These are phyloP conservation scores for Serinus canaria DNA, from an alignment of 2,113 vertebrate genomes.

Conservation along the genomic window DNA sequence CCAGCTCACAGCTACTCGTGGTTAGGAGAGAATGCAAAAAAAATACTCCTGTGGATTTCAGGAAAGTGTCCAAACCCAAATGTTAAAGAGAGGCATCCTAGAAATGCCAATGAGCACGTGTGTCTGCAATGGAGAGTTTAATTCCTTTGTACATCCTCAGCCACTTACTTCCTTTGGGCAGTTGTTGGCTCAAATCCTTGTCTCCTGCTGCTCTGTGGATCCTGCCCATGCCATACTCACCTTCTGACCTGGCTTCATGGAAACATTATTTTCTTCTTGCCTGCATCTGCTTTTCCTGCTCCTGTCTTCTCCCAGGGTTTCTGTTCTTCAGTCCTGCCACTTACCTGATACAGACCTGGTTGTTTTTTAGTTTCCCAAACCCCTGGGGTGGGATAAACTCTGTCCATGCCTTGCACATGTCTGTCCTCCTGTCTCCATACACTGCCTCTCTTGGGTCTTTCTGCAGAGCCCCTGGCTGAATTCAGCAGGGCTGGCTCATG, in stretches of 20 bases:
- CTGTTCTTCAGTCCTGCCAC: neutral
- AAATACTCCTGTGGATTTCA: neutral
- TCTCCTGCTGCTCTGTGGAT: neutral
- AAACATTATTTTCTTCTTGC: neutral
- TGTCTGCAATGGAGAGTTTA: neutral
- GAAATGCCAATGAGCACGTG: neutral
- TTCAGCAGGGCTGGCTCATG: neutral
- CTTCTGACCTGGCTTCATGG: neutral
- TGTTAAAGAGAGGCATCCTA: neutral
- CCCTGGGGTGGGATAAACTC: rapidly evolving
- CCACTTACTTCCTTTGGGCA: neutral
- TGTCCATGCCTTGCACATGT: neutral
- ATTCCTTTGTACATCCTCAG: neutral
- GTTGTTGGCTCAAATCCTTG: neutral
- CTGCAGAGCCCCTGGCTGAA: neutral
- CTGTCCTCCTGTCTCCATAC: neutral
- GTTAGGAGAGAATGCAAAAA: neutral
- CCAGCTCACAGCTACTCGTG: rapidly evolving
- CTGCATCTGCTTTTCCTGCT: neutral
- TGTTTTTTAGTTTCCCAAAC: neutral
- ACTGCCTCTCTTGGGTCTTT: too few species aligned
- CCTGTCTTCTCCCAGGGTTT: neutral
- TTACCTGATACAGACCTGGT: neutral
- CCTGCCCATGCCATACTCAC: rapidly evolving
- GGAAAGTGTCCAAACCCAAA: neutral